Evolutionary conservation across 2,888 invertebrate species (phyloP), one percentile per base, ranked within the genome.

Genomic region (Caenorhabditis japonica): DNA sequence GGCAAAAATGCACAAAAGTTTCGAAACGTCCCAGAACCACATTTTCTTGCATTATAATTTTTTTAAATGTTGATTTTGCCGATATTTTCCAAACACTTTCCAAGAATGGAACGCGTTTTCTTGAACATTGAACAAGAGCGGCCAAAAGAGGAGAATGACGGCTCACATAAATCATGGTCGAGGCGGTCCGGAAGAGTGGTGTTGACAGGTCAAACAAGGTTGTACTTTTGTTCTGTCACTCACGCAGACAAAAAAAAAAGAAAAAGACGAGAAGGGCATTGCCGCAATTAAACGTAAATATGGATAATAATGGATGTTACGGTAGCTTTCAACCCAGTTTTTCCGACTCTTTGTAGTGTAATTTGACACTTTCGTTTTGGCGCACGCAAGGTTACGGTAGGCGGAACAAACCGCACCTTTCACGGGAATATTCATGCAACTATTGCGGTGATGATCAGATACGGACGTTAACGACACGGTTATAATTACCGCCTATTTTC

Each of bases 401-500:
- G n/a, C n/a, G n/a, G n/a, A n/a, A n/a, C n/a, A n/a, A n/a, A n/a
- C n/a, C n/a, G n/a, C n/a, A n/a, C n/a, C n/a, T n/a, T n/a, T n/a
- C n/a, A n/a, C n/a, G n/a, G n/a, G n/a, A n/a, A n/a, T n/a, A n/a
- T n/a, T n/a, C n/a, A n/a, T n/a, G n/a, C n/a, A 53, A 47, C 55
- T 47, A 47, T n/a, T 47, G 15, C 27, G 34, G 17, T 53, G 55
- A 56, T n/a, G n/a, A n/a, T 64, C 38, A 39, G 41, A 64, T 55
- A 56, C 49, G 64, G 41, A 47, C 41, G 62, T 53, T 55, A 55
- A 41, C 47, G 55, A 64, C 49, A 49, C 33, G 41, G 49, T 15
- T 41, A 49, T 64, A 41, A 56, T 64, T 41, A 34, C 25, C 23
- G 13, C n/a, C n/a, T n/a, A n/a, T n/a, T n/a, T n/a, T n/a, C n/a